phyloP scores from a whole-genome alignment of 64 coral and sea anemone species.

The Montipora capricornis region DNA sequence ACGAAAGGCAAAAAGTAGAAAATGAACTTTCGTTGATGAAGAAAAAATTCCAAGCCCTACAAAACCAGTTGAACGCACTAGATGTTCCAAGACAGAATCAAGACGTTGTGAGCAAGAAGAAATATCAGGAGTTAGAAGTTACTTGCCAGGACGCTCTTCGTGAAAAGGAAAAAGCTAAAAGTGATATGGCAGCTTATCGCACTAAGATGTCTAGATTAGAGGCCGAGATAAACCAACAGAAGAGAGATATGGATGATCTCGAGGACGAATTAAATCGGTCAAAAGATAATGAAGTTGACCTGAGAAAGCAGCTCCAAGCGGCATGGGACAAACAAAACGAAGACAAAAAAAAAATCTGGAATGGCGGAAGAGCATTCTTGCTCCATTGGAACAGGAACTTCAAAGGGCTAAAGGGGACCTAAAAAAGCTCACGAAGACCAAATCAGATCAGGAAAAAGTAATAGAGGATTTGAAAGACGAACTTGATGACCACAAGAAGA shows the following conservation, averaged over 20 bases:
- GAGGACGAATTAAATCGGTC: conserved; percentile 69
- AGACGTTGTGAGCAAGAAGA: conserved; percentile 80
- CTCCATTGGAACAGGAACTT: conserved; percentile 78
- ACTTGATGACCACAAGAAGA: conserved; percentile 51
- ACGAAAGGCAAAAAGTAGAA: conserved; percentile 72
- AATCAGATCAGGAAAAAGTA: conserved; percentile 34
- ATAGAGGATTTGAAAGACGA: conserved; percentile 83
- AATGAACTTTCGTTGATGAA: conserved; percentile 78
- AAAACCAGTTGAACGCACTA: conserved; percentile 58
- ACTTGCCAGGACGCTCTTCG: conserved; percentile 73
- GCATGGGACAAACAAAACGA: conserved; percentile 76
- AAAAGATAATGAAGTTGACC: conserved; percentile 67
- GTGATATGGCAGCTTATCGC: conserved; percentile 72
- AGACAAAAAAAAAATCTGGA: conserved; percentile 82
- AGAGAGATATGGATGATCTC: conserved; percentile 69
- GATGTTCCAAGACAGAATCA: conserved; percentile 32
- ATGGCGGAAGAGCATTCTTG: conserved; percentile 76
- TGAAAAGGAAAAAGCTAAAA: conserved; percentile 81
- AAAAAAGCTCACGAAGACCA: conserved; percentile 62
- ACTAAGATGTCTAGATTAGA: conserved; percentile 80
- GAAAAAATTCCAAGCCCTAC: conserved; percentile 81
- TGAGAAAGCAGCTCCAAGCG: conserved; percentile 75
- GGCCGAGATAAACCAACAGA: conserved; percentile 72
- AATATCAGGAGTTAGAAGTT: conserved; percentile 79
- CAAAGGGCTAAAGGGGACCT: conserved; percentile 58